A percentile compares a stretch with the other conserved stretches of the same genome.
Conservation (phyloP, 2,888 invertebrate genomes). For the Lissocephala sabroskyi region DNA sequence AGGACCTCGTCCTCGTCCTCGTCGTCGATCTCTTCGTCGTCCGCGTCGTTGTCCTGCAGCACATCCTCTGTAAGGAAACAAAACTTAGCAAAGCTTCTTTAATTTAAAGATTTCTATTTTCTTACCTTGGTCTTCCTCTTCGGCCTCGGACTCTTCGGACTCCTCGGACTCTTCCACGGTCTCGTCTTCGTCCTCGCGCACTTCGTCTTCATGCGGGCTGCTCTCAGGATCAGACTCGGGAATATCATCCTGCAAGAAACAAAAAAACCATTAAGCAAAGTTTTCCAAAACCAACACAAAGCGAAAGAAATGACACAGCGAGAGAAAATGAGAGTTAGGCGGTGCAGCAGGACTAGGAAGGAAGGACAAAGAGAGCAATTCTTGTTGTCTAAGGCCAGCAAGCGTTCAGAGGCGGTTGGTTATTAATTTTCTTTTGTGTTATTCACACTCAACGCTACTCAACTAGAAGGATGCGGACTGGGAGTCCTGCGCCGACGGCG, state of each 20-base stretch:
- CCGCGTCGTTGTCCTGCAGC: slow-evolving; percentile 70
- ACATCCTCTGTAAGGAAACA: slow-evolving; percentile 33
- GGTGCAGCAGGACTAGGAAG: slow-evolving; percentile 10
- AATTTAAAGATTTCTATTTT: no score
- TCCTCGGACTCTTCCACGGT: slow-evolving; percentile 72
- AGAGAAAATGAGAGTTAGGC: slow-evolving; percentile 7
- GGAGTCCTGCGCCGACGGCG: no score
- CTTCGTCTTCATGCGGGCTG: slow-evolving; percentile 69
- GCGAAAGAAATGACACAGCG: neutral
- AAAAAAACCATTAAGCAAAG: neutral
- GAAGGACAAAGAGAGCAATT: slow-evolving; percentile 28
- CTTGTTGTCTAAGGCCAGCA: slow-evolving; percentile 71
- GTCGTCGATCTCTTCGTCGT: slow-evolving; percentile 71
- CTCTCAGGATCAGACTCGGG: slow-evolving; percentile 72
- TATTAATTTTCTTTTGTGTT: slow-evolving; percentile 9
- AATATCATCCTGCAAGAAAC: slow-evolving; percentile 68
- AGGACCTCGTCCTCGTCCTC: slow-evolving; percentile 71
- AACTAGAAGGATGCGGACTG: no score
- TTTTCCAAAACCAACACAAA: neutral
- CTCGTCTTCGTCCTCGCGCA: slow-evolving; percentile 69
- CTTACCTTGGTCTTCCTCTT: slow-evolving; percentile 72
- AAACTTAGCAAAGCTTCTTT: no score
- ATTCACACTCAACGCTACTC: no score
- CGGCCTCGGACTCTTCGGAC: slow-evolving; percentile 71
- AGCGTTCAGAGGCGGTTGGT: slow-evolving; percentile 43